Conservation (phyloP, 2,113 vertebrate species). For the Capra hircus region DNA sequence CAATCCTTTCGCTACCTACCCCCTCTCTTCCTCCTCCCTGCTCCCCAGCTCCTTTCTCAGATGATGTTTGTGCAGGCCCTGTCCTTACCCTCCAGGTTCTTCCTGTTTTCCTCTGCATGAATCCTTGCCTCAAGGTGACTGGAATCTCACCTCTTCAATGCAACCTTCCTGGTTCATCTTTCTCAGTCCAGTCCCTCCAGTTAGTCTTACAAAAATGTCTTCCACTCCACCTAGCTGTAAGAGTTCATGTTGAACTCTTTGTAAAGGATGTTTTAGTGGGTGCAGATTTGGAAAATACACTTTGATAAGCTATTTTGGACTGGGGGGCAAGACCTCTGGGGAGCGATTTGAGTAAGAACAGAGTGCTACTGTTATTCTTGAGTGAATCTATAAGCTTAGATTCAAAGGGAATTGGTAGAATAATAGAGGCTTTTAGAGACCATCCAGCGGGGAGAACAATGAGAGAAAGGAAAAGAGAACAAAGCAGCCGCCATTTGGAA, state of each 20-base stretch:
- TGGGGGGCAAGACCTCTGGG: background rate
- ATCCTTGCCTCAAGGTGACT: background rate
- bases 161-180: background rate
- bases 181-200: background rate
- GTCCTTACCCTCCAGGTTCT: background rate
- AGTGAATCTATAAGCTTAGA: background rate
- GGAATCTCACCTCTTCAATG: background rate
- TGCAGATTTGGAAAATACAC: background rate
- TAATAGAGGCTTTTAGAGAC: background rate
- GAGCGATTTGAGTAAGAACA: background rate
- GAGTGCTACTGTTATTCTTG: background rate
- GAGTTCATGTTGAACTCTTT: background rate
- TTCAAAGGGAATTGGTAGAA: background rate
- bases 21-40: background rate
- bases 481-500: background rate
- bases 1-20: background rate
- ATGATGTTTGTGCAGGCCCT: background rate
- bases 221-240: rapidly evolving
- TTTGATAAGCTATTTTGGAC: background rate
- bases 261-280: background rate
- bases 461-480: background rate
- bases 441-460: background rate
- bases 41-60: background rate
- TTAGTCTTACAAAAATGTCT: background rate
- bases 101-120: background rate